A percentile compares a stretch with the other conserved stretches of the same genome.
Evolutionary conservation across 2,797 vertebrate genomes (phyloP).

Genomic region (Neopelma chrysocephalum): DNA sequence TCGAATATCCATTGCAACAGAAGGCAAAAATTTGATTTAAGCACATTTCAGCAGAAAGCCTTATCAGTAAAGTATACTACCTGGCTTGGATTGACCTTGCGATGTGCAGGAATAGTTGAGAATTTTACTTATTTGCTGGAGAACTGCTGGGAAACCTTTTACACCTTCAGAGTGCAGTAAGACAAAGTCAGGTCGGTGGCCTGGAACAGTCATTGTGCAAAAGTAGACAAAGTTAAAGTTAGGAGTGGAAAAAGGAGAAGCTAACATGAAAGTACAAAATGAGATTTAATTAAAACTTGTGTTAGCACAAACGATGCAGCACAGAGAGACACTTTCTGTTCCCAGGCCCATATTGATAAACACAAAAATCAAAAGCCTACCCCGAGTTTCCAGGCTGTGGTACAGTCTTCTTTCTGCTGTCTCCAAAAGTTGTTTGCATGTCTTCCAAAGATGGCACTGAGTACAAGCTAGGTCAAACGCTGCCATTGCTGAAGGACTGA

Average conservation of each 20-base stretch:
- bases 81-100: constrained; percentile 69
- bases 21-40: background rate
- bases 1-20: background rate
- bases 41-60: background rate
- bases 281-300: background rate
- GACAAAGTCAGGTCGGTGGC: constrained; percentile 76
- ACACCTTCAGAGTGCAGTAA: constrained; percentile 78
- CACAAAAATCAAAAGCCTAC: constrained; percentile 67
- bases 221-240: background rate
- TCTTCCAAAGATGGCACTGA: constrained; percentile 94
- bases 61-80: constrained; percentile 35
- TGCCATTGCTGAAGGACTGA: constrained; percentile 90
- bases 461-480: constrained; percentile 94
- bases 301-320: background rate
- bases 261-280: background rate
- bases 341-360: background rate
- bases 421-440: constrained; percentile 92
- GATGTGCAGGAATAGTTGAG: constrained; percentile 79
- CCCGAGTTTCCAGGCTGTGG: constrained; percentile 82
- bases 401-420: constrained; percentile 87
- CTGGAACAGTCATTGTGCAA: constrained; percentile 68
- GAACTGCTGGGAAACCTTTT: constrained; percentile 86
- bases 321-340: background rate
- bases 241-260: background rate
- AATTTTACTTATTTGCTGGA: constrained; percentile 93